Base-by-base conservation (phyloP, 1,140 invertebrate genomes). In the Drosophila sp. region DNA sequence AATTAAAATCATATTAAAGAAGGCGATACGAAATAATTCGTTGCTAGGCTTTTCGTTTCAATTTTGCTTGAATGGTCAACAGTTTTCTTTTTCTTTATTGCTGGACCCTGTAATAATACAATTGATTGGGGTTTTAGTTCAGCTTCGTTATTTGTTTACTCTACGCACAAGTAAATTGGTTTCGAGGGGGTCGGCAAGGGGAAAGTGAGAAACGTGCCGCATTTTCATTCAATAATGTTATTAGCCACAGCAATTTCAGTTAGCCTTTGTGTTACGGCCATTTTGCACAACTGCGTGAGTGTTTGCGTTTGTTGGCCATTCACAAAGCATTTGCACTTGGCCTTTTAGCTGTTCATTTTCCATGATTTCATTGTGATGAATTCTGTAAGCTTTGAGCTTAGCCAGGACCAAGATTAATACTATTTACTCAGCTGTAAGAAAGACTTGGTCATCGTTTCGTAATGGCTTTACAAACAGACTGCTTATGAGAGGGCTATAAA, bases 291-390 rank as follows among this genome's bases (percentile, higher is more conserved):
- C 32, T 59, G 53, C 48, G 54, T 48, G 43, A 45, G 50, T 53
- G 29, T 53, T 53, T 65, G 62, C 38, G 40, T 56, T 25, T 63
- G 59, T 36, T 45, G 27, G 61, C 40, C 13, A 32, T 74, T 70
- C 58, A 54, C 32, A 72, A 78, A 89, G 71, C 71, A 89, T 73
- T 86, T 89, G 89, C 58, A 78, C 78, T 78, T 82, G 72, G 75
- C 63, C 36, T 72, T 64, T 78, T 38, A 57, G 43, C 62, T 51
- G 70, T 11, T 53, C 41, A 58, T 72, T 86, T 87, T 87, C 63
- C 58, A 78, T 84, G 78, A 82, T 86, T 87, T 87, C 64, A 76
- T 86, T 84, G 78, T 87, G 81, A 87, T 89, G 83, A 76, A 82
- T 86, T 82, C 79, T 58, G 59, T 70, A 74, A 81, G 63, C 72